Base-by-base conservation (phyloP, 2,113 vertebrate species). In the Pedionomus torquatus region DNA sequence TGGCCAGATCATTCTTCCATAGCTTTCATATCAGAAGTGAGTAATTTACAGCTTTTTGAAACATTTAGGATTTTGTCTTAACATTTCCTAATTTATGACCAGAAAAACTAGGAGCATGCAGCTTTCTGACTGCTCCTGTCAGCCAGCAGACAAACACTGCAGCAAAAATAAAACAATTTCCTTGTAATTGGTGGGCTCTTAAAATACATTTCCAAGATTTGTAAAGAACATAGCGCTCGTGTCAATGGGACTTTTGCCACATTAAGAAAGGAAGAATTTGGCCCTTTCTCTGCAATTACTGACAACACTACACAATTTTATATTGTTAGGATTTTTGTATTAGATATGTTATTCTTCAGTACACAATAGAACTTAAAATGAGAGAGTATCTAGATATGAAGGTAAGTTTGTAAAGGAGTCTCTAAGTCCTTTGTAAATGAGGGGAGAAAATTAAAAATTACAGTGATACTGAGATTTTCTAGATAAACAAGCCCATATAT, bases 301-400 rank as follows among this genome's bases (percentile, higher is more conserved):
- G 74, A 95, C 76, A 95, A 31, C 46, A 39, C 48, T 57, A 83
- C 49, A 48, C 43, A 87, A 80, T 85, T 87, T 83, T 57, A 46
- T 60, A 28, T 26, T 58, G 23, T 74, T 92, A 60, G 30, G 55
- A 93, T 63, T 90, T 93, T 95, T 94, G 80, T 87, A 95, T 96
- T 77, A 91, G 88, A 80, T 66, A 15, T 72, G 39, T 25, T 88
- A 49, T 83, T 95, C 35, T 87, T 94, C 26, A 35, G 60, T 49
- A 46, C 68, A 76, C 37, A 70, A 66, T 43, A 69, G 64, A 88
- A 52, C 20, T 68, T 68, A 65, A 64, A 95, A 85, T 52, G 46
- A 96, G 43, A 83, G 33, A 83, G 41, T 44, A 75, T 52, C 49
- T 96, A 94, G 92, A 66, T 76, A 76, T n/a, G 39, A 87, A 87